Evolutionary conservation across 2,113 vertebrate genomes (phyloP).

Genomic region (Gulo gulo): DNA sequence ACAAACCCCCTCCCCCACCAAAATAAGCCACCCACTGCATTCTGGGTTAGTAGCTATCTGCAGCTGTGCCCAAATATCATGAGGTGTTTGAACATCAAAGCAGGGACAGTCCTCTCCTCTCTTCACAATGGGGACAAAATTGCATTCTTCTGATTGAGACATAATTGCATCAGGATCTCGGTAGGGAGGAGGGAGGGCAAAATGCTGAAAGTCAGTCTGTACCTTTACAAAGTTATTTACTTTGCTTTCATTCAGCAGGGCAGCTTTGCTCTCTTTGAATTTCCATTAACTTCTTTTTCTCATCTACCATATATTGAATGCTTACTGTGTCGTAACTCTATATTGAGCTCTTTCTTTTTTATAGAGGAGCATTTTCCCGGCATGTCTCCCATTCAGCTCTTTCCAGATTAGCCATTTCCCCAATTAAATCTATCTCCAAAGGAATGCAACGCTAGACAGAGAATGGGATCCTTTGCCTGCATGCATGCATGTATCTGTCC

Average conservation of each 20-base stretch:
- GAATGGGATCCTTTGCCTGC: neutral
- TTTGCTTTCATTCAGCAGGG: neutral
- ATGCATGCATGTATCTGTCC: accelerated
- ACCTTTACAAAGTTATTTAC: neutral
- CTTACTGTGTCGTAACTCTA: neutral
- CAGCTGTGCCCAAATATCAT: neutral
- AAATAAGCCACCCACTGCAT: neutral
- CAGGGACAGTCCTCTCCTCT: neutral
- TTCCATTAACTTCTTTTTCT: neutral
- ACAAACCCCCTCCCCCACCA: neutral
- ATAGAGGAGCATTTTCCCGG: neutral
- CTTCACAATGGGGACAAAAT: neutral
- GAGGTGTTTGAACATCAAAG: neutral
- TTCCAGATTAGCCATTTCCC: neutral
- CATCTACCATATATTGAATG: neutral
- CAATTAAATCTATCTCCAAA: neutral
- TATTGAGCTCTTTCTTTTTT: neutral
- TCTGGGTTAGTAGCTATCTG: neutral
- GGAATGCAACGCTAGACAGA: neutral
- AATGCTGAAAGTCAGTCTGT: neutral
- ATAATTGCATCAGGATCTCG: neutral
- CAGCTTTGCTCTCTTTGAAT: neutral
- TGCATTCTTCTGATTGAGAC: neutral
- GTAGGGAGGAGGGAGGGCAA: neutral
- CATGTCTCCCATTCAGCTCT: neutral